phyloP scores from a whole-genome alignment of 2,113 vertebrate species.

The Sphaerodactylus townsendi region DNA sequence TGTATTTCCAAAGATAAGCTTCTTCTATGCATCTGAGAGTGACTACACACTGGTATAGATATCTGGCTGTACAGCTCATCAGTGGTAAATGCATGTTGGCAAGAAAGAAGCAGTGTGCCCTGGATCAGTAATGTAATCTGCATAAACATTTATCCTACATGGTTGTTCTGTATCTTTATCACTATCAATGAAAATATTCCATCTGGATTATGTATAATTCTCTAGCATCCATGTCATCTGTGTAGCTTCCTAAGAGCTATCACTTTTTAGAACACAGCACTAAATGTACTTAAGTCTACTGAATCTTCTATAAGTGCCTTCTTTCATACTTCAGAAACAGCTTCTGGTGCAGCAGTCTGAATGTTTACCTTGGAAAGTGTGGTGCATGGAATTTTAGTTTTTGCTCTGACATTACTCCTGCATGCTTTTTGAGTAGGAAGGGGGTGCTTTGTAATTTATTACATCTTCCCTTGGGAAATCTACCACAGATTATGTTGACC shows the following conservation, averaged over 20 bases:
- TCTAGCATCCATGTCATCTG: slow-evolving; percentile 3
- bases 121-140: background rate
- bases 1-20: too few relatives aligned
- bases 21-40: background rate
- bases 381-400: slow-evolving; percentile 39
- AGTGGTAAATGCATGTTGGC: background rate
- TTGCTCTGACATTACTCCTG: slow-evolving; percentile 49
- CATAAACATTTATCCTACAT: background rate
- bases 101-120: background rate
- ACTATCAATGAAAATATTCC: background rate
- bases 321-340: background rate
- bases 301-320: background rate
- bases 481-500: slow-evolving; percentile 63
- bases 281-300: background rate
- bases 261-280: background rate
- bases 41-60: background rate
- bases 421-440: slow-evolving; percentile 15
- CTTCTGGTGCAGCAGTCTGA: background rate
- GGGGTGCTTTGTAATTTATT: slow-evolving; percentile 57
- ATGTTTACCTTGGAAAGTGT: slow-evolving; percentile 30
- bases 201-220: background rate
- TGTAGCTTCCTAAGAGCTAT: slow-evolving; percentile 18
- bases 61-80: background rate
- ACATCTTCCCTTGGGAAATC: slow-evolving; percentile 68
- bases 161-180: background rate